Percentiles rank a stretch among this genome's conserved stretches.
Conservation (phyloP, 2,888 invertebrate genomes). For the Caenorhabditis sp. region DNA sequence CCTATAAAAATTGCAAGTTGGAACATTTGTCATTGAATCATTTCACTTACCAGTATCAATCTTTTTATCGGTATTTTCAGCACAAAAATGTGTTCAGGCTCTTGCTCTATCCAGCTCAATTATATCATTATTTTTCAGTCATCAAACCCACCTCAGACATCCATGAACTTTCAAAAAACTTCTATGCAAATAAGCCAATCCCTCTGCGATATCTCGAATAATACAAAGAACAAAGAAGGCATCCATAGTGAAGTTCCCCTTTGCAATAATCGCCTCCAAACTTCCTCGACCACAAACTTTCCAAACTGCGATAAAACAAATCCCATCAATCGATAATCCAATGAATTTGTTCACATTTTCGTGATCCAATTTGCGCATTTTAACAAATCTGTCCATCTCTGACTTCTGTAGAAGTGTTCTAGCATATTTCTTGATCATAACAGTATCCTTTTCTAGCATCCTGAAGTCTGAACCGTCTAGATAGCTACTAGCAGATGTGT, state of each 20-base stretch:
- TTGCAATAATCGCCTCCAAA: conserved; percentile 47
- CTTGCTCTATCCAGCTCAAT: no score
- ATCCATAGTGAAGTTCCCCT: conserved; percentile 53
- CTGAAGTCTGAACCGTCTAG: no score
- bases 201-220: conserved; percentile 53
- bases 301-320: conserved; percentile 55
- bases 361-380: conserved; percentile 62
- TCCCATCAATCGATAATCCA: conserved; percentile 62
- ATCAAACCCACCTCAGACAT: no score
- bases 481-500: no score
- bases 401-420: conserved; percentile 9
- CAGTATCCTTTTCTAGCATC: conserved; percentile 39
- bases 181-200: conserved; percentile 49
- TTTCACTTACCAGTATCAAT: no score
- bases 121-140: no score
- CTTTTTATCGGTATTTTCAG: no score
- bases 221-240: conserved; percentile 57
- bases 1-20: no score
- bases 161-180: conserved; percentile 53
- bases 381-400: conserved; percentile 27
- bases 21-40: no score
- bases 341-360: conserved; percentile 67
- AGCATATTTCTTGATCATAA: conserved; percentile 36
- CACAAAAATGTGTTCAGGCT: no score
- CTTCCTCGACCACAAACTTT: conserved; percentile 58